A percentile compares a stretch with the other conserved stretches of the same genome.
Conservation (phyloP, 2,113 vertebrate species). For the Silurus glanis region DNA sequence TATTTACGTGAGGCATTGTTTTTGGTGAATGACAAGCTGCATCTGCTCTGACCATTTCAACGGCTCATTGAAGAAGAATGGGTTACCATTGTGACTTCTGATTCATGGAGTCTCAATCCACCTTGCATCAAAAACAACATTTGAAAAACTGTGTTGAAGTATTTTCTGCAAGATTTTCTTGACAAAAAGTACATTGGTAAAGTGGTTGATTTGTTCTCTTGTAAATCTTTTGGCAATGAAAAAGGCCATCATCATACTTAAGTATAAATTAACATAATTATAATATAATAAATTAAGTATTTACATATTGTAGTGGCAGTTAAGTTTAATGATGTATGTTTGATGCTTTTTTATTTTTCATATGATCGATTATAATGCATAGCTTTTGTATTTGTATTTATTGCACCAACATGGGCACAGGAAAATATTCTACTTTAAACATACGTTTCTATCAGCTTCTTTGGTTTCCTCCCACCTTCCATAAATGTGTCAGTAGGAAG, state of each 20-base stretch:
- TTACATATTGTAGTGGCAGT: background rate
- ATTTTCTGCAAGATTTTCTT: background rate
- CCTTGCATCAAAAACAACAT: background rate
- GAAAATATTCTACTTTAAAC: background rate
- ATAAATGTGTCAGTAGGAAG: background rate
- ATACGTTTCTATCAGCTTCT: background rate
- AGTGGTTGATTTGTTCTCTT: too few relatives aligned
- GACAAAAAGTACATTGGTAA: background rate
- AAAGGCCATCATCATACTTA: background rate
- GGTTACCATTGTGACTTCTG: conserved; percentile 42
- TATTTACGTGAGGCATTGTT: conserved; percentile 17
- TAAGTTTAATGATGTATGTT: background rate
- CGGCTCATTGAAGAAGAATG: conserved; percentile 20
- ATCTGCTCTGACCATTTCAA: conserved; percentile 17
- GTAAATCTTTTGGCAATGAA: background rate
- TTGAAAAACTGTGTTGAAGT: background rate
- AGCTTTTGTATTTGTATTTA: background rate
- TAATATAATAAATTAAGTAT: background rate
- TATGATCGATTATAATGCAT: background rate
- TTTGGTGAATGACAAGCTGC: conserved; percentile 27
- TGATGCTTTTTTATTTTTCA: background rate
- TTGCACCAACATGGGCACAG: background rate
- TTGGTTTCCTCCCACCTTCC: background rate
- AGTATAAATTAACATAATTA: background rate
- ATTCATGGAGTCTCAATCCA: conserved; percentile 24